A percentile compares a stretch with the other conserved stretches of the same genome.
phyloP scores from a whole-genome alignment of 2,113 vertebrate species.

The Puma concolor region DNA sequence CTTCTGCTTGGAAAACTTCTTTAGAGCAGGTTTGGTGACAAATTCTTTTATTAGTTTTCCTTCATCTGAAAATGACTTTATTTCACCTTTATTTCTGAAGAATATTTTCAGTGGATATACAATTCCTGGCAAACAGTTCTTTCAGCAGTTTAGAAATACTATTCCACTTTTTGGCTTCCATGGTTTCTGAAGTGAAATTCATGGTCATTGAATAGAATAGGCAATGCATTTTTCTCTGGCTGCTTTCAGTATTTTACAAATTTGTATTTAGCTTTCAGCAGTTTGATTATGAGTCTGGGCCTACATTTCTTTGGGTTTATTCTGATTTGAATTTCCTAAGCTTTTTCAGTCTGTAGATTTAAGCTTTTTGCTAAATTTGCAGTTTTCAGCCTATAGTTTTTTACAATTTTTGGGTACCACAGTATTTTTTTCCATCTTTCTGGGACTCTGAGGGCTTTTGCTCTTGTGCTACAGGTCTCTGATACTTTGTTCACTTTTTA shows the following conservation, averaged over 20 bases:
- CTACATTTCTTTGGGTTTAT: neutral
- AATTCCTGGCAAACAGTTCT: neutral
- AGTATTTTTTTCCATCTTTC: neutral
- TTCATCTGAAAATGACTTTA: neutral
- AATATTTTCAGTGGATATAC: neutral
- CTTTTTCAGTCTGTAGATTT: neutral
- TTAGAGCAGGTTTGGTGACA: neutral
- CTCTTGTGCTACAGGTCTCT: neutral
- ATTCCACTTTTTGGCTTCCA: neutral
- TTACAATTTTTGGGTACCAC: neutral
- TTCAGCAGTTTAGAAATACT: neutral
- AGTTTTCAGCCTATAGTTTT: neutral
- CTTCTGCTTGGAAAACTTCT: neutral
- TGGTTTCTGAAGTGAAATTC: neutral
- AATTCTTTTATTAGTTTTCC: neutral
- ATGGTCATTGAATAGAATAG: neutral
- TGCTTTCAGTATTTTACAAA: neutral
- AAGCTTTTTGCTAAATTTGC: neutral
- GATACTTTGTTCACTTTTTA: neutral
- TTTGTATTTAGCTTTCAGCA: neutral
- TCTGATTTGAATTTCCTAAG: neutral
- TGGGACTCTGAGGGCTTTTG: neutral
- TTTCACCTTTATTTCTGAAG: neutral
- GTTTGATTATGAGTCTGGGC: neutral
- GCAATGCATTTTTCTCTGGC: neutral